A percentile compares a stretch with the other conserved stretches of the same genome.
Evolutionary conservation across 1,140 invertebrate genomes (phyloP).

Genomic region (Cryptotermes secundus): DNA sequence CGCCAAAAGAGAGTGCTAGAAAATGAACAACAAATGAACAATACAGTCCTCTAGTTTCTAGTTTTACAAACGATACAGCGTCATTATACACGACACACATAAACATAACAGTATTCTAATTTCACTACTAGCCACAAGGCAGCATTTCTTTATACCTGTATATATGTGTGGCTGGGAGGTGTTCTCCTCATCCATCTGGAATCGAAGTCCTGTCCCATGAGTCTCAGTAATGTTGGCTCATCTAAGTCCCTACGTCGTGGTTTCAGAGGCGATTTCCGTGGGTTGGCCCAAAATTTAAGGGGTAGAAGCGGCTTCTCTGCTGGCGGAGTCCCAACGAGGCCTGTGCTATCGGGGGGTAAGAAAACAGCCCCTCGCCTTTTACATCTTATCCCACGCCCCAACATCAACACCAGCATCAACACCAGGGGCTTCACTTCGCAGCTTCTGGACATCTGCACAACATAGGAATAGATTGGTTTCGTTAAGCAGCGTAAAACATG

Average conservation of each 20-base stretch:
- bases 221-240: constrained; percentile 37
- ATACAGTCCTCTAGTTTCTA: too few species aligned
- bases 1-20: too few species aligned
- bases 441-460: background rate
- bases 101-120: too few species aligned
- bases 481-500: too few species aligned
- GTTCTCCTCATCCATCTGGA: constrained; percentile 43
- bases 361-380: background rate
- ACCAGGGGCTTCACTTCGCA: background rate
- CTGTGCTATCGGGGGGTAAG: constrained; percentile 31
- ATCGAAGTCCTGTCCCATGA: constrained; percentile 42
- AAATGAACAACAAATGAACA: too few species aligned
- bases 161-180: background rate
- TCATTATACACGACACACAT: background rate
- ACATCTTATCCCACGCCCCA: background rate
- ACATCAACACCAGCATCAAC: background rate
- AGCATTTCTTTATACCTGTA: background rate
- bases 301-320: constrained; percentile 32
- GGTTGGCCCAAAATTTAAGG: constrained; percentile 41
- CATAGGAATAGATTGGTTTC: too few species aligned
- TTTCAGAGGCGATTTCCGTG: constrained; percentile 38
- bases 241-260: constrained; percentile 41
- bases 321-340: constrained; percentile 29
- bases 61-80: too few species aligned
- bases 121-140: too few species aligned